Conservation (phyloP, 2,888 invertebrate species). For the Melolontha melolontha region DNA sequence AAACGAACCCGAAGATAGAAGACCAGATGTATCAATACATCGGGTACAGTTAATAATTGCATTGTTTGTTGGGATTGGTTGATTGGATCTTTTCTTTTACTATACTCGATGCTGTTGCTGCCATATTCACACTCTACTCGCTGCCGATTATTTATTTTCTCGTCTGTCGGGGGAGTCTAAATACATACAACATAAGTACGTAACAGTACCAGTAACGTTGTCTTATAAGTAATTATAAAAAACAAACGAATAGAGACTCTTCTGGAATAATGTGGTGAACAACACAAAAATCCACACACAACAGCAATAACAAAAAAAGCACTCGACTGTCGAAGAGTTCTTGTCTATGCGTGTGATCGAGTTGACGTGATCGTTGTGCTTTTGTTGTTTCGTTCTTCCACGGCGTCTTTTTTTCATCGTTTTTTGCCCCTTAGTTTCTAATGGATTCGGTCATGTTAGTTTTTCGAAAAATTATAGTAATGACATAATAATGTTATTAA, state of each 20-base stretch:
- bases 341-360: constrained; percentile 23
- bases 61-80: constrained; percentile 30
- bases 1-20: constrained; percentile 22
- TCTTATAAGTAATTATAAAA: constrained; percentile 16
- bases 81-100: constrained; percentile 18
- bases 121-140: neutral
- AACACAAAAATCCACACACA: constrained; percentile 1
- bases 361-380: constrained; percentile 21
- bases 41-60: constrained; percentile 14
- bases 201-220: neutral
- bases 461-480: too few relatives aligned
- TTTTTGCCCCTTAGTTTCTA: too few relatives aligned
- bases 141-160: constrained; percentile 30
- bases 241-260: constrained; percentile 6
- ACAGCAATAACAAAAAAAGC: neutral
- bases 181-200: constrained; percentile 1
- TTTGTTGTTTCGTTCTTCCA: constrained; percentile 3
- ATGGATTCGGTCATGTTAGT: too few relatives aligned
- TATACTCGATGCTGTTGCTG: neutral
- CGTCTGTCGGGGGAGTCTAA: constrained; percentile 18
- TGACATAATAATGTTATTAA: too few relatives aligned
- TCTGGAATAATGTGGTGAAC: constrained; percentile 10
- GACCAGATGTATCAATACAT: constrained; percentile 37
- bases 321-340: constrained; percentile 11
- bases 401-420: neutral